Percentiles rank a stretch among this genome's conserved stretches.
These are phyloP conservation scores for Drosophila watanabei DNA, from an alignment of 1,140 invertebrate species.

Conservation along the genomic window DNA sequence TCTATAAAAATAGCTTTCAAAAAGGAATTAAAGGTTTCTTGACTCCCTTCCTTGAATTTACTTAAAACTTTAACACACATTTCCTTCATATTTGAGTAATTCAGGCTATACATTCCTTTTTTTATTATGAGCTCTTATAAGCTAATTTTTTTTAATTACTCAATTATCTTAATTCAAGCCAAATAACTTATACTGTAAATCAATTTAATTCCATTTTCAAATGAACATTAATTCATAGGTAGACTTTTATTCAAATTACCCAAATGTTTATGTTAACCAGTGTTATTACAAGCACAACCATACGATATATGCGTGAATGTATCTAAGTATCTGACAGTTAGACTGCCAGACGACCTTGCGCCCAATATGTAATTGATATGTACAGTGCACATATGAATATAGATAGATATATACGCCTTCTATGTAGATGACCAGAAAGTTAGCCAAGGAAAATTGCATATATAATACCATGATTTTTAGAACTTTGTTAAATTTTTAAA, in stretches of 20 bases:
- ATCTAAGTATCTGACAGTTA: slow-evolving; percentile 37
- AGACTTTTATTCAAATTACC: background rate
- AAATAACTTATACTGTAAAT: background rate
- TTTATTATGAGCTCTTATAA: no score
- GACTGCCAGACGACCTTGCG: slow-evolving; percentile 67
- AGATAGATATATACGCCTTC: slow-evolving; percentile 3
- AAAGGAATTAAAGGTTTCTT: no score
- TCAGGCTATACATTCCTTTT: no score
- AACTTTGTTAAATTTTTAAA: background rate
- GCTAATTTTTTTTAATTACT: background rate
- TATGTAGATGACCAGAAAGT: slow-evolving; percentile 25
- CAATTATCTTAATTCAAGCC: background rate
- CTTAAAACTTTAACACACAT: no score
- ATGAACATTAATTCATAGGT: background rate
- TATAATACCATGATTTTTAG: background rate
- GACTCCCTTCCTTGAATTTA: no score
- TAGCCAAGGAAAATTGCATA: slow-evolving; percentile 8
- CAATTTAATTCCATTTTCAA: background rate
- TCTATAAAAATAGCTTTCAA: no score
- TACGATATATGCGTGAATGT: slow-evolving; percentile 21
- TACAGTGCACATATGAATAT: slow-evolving; percentile 23
- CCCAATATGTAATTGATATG: slow-evolving; percentile 74
- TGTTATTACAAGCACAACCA: slow-evolving; percentile 7
- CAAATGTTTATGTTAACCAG: background rate
- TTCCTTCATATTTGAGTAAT: no score